Evolutionary conservation across 2,888 invertebrate species (phyloP).

Genomic region (Catonia carolina): DNA sequence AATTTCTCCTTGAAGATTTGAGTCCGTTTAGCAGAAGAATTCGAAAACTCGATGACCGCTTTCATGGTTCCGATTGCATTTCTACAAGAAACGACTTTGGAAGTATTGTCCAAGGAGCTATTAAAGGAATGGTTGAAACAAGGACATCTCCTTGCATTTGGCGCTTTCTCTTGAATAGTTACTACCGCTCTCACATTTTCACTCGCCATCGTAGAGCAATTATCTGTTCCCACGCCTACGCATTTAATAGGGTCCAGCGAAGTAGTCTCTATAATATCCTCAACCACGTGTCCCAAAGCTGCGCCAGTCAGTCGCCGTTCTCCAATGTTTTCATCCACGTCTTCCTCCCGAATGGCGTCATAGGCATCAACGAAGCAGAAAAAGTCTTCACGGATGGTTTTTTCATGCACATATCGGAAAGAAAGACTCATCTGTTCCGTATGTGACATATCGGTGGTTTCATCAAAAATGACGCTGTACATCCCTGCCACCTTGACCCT

Average conservation of each 20-base stretch:
- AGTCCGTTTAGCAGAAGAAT: conserved; percentile 23
- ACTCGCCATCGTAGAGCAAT: conserved; percentile 29
- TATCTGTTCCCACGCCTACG: conserved; percentile 29
- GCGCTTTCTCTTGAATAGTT: conserved; percentile 22
- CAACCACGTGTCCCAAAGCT: background rate
- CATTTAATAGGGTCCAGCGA: conserved; percentile 21
- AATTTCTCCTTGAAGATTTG: conserved; percentile 9
- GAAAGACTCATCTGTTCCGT: conserved; percentile 36
- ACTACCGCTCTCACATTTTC: conserved; percentile 23
- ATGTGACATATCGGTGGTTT: conserved; percentile 36
- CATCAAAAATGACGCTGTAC: conserved; percentile 36
- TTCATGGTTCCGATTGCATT: conserved; percentile 27
- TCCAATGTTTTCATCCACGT: background rate
- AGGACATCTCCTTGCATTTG: conserved; percentile 23
- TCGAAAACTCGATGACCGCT: conserved; percentile 25
- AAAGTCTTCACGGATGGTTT: conserved; percentile 31
- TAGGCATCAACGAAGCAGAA: conserved; percentile 34
- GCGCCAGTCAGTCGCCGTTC: background rate
- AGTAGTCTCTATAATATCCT: background rate
- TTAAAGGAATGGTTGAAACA: conserved; percentile 28
- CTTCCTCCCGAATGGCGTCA: conserved; percentile 6
- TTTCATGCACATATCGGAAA: conserved; percentile 33
- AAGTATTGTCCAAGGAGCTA: conserved; percentile 24
- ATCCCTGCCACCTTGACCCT: conserved; percentile 26
- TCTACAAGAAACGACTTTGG: conserved; percentile 22